Evolutionary conservation across 1,140 invertebrate genomes (phyloP).

Genomic region (Drosophila pruinosa): DNA sequence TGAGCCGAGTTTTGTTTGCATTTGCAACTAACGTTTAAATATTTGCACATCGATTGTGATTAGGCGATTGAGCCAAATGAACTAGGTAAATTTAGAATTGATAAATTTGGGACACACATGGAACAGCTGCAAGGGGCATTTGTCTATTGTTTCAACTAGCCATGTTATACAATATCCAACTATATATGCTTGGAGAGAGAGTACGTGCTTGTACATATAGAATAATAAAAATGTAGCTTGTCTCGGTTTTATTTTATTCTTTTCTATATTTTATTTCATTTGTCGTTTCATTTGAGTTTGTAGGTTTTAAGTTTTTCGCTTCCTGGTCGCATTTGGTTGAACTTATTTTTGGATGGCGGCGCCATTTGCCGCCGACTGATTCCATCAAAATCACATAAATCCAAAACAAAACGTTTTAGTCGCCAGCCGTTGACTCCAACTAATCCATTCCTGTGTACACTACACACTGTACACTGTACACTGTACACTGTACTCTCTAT

Average conservation of each 20-base stretch:
- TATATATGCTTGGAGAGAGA: too few species aligned
- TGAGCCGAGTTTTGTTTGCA: slow-evolving; percentile 5
- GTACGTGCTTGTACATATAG: too few species aligned
- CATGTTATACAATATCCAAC: too few species aligned
- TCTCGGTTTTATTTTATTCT: too few species aligned
- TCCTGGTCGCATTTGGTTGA: slow-evolving; percentile 32
- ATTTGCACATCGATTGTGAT: slow-evolving; percentile 38
- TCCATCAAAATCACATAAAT: slow-evolving; percentile 79
- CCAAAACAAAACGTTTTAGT: slow-evolving; percentile 76
- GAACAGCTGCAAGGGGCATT: slow-evolving; percentile 63
- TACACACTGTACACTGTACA: background rate
- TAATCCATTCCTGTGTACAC: background rate
- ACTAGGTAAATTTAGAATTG: slow-evolving; percentile 61
- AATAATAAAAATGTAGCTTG: too few species aligned
- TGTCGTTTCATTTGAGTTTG: too few species aligned
- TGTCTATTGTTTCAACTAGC: slow-evolving; percentile 71
- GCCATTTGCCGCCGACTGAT: slow-evolving; percentile 61
- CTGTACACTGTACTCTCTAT: background rate
- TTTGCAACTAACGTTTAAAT: slow-evolving; percentile 23
- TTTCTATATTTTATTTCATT: too few species aligned
- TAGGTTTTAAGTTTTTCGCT: too few species aligned
- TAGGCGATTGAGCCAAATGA: slow-evolving; percentile 35
- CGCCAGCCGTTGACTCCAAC: slow-evolving; percentile 52
- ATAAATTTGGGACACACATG: slow-evolving; percentile 60
- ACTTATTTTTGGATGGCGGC: slow-evolving; percentile 66